phyloP scores from a whole-genome alignment of 1,140 invertebrate species.

The Drosophila trapezifrons region DNA sequence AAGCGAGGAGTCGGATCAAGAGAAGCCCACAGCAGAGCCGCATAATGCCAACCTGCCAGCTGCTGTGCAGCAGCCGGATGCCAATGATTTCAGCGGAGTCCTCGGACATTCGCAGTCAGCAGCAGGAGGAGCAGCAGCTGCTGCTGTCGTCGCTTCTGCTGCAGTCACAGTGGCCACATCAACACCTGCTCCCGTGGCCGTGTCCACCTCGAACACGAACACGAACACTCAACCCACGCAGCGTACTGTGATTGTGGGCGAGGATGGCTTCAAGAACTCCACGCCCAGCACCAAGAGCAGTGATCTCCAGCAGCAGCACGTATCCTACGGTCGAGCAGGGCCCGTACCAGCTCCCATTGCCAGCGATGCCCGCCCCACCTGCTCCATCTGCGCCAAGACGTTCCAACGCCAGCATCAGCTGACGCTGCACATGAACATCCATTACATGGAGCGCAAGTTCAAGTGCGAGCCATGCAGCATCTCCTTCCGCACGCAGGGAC shows the following conservation, averaged over 20 bases:
- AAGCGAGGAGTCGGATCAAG: constrained; percentile 53
- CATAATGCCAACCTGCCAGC: constrained; percentile 80
- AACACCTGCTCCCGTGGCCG: background rate
- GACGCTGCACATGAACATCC: constrained; percentile 96
- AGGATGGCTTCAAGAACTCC: constrained; percentile 76
- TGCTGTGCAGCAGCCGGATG: constrained; percentile 75
- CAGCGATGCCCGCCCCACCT: constrained; percentile 91
- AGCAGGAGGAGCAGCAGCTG: background rate
- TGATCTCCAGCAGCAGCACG: constrained; percentile 52
- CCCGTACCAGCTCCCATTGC: constrained; percentile 75
- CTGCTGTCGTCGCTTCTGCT: background rate
- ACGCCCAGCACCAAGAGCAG: constrained; percentile 53
- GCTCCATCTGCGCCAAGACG: constrained; percentile 94
- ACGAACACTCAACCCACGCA: constrained; percentile 23
- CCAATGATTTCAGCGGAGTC: constrained; percentile 75
- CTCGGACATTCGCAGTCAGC: constrained; percentile 27
- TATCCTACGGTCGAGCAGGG: constrained; percentile 37
- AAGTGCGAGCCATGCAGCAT: constrained; percentile 95
- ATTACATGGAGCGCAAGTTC: constrained; percentile 96
- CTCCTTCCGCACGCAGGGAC: constrained; percentile 95
- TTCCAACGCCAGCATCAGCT: constrained; percentile 96
- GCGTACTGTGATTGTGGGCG: constrained; percentile 76
- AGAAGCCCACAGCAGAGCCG: constrained; percentile 21
- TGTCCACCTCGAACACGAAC: background rate
- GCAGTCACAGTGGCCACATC: background rate